These are phyloP conservation scores for Simalia tracyae DNA, from an alignment of 2,797 vertebrate species.

Conservation along the genomic window DNA sequence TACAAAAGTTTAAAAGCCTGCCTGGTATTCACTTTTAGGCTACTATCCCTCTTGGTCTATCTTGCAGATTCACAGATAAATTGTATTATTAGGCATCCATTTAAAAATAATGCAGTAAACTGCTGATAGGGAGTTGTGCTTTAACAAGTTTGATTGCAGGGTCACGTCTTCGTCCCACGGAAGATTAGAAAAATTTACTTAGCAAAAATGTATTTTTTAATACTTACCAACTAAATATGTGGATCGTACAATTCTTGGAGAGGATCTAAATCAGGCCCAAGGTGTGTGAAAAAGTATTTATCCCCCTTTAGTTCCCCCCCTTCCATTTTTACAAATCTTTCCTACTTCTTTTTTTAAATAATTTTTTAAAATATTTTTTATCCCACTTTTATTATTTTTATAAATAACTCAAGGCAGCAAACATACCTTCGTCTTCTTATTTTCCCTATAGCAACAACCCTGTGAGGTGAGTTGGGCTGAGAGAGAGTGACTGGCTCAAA, in stretches of 20 bases:
- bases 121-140: conserved; percentile 18
- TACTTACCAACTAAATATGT: background rate
- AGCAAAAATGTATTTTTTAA: background rate
- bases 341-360: background rate
- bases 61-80: conserved; percentile 61
- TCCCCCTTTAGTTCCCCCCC: background rate
- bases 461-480: too few species aligned
- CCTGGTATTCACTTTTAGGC: conserved; percentile 38
- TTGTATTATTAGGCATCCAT: conserved; percentile 30
- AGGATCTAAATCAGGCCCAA: background rate
- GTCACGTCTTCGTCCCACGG: background rate
- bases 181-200: background rate
- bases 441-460: too few species aligned
- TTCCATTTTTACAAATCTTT: background rate
- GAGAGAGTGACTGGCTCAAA: too few species aligned
- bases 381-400: too few species aligned
- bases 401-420: too few species aligned
- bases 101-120: background rate
- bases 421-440: too few species aligned
- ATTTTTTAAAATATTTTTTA: too few species aligned
- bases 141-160: background rate
- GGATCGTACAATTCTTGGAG: background rate
- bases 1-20: conserved; percentile 48
- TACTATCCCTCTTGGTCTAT: conserved; percentile 52
- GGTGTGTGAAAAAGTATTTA: background rate